These are phyloP conservation scores for Diglossa cyanea DNA, from an alignment of 2,797 vertebrate genomes.

Conservation along the genomic window DNA sequence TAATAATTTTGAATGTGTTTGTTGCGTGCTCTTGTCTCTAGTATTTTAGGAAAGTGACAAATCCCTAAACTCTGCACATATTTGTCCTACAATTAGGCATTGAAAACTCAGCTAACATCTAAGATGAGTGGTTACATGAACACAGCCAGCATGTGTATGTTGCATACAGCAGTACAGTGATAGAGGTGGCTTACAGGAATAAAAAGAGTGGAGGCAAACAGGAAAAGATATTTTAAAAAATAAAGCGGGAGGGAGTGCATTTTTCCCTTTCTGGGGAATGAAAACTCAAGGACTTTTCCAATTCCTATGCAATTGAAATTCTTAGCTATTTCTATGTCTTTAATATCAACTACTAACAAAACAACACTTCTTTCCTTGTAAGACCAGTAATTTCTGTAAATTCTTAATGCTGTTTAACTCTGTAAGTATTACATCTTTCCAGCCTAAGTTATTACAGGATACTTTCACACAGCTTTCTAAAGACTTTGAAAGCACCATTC, in stretches of 20 bases:
- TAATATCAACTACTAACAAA: background rate
- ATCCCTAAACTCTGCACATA: background rate
- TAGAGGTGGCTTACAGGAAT: background rate
- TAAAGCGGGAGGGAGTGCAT: accelerated
- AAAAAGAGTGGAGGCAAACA: background rate
- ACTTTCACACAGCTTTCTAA: background rate
- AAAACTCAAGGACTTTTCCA: background rate
- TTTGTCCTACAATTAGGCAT: background rate
- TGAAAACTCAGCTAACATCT: background rate
- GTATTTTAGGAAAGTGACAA: background rate
- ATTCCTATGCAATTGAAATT: background rate
- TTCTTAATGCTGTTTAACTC: background rate
- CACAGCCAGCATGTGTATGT: background rate
- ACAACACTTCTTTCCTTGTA: background rate
- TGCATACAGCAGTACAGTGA: background rate
- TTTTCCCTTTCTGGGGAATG: background rate
- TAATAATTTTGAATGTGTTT: background rate
- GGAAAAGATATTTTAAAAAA: background rate
- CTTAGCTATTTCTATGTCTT: background rate
- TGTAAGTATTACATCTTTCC: background rate
- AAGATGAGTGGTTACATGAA: background rate
- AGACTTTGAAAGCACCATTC: background rate
- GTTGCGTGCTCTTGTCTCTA: background rate
- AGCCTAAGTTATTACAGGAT: background rate
- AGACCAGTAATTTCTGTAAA: background rate